A percentile compares a stretch with the other conserved stretches of the same genome.
phyloP scores from a whole-genome alignment of 2,888 invertebrate species.

The Pristionchus fissidentatus region DNA sequence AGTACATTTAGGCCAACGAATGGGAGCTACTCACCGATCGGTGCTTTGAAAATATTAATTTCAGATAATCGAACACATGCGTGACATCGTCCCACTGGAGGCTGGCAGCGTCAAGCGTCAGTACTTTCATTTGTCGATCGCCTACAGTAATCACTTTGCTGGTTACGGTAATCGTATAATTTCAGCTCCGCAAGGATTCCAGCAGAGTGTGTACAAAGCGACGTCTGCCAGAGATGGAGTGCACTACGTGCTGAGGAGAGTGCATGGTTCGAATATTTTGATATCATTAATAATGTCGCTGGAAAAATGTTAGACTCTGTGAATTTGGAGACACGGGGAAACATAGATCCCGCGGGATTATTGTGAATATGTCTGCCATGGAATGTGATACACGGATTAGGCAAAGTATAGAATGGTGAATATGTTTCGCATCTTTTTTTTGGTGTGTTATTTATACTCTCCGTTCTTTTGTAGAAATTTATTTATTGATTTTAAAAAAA shows the following conservation, averaged over 20 bases:
- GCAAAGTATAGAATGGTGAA: too few species aligned
- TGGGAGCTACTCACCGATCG: background rate
- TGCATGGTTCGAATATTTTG: slow-evolving; percentile 56
- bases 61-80: slow-evolving; percentile 55
- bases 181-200: slow-evolving; percentile 33
- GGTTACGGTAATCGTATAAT: slow-evolving; percentile 54
- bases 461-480: background rate
- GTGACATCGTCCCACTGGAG: slow-evolving; percentile 61
- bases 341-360: too few species aligned
- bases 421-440: too few species aligned
- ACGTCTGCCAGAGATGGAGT: slow-evolving; percentile 57
- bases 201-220: slow-evolving; percentile 40
- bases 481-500: background rate
- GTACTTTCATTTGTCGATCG: background rate
- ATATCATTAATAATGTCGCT: too few species aligned
- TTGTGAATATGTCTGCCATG: background rate
- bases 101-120: slow-evolving; percentile 28
- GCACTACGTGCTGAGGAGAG: slow-evolving; percentile 61
- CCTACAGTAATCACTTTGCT: background rate
- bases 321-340: background rate
- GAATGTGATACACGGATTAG: too few species aligned
- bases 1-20: background rate
- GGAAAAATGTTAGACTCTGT: background rate
- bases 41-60: background rate
- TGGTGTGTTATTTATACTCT: too few species aligned